Base-by-base conservation (phyloP, 2,113 vertebrate genomes). In the Eubucco bourcierii region DNA sequence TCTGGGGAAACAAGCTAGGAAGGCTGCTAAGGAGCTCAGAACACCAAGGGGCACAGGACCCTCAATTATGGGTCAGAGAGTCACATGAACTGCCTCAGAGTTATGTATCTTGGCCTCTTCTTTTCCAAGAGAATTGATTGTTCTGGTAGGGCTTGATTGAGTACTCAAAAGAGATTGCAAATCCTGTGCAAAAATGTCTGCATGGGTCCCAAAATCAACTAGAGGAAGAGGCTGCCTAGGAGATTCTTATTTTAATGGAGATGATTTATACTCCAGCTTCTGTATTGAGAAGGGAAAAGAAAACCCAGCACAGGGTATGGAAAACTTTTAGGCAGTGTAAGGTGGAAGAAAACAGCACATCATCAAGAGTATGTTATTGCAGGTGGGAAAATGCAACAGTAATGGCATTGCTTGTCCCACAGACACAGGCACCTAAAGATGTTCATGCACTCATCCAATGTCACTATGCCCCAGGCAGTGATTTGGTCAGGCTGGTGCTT, bases 361-460 rank as follows among this genome's bases (percentile, higher is more conserved):
- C 29, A 53, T 31, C 50, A 47, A 15, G 25, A 63, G 5, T 2
- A 6, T 31, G 19, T 16, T 80, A 58, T 7, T 28, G 6, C 5
- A 67, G 47, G 34, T 52, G 8, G 33, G 33, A 73, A 80, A 92
- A 88, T 66, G 66, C 4, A 52, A 14, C 15, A 5, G 27, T 27
- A 80, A 68, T 14, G 8, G 28, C 55, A 21, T 31, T 55, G 34
- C 37, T 28, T 64, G 47, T 73, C 29, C n/a, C 50, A 83, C 7
- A 16, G 8, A 47, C 39, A 66, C 0, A 0, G 39, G 19, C 59
- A 80, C 3, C 41, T 56, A 16, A 39, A 1, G 1, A 27, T 56
- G 6, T 34, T 37, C 37, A 31, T n/a, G 19, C 33, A 68, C 17
- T 65, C 28, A 61, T 28, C 19, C 25, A 37, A 7, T 17, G 63